These are phyloP conservation scores for Drepana arcuata DNA, from an alignment of 1,140 invertebrate genomes.

Conservation along the genomic window DNA sequence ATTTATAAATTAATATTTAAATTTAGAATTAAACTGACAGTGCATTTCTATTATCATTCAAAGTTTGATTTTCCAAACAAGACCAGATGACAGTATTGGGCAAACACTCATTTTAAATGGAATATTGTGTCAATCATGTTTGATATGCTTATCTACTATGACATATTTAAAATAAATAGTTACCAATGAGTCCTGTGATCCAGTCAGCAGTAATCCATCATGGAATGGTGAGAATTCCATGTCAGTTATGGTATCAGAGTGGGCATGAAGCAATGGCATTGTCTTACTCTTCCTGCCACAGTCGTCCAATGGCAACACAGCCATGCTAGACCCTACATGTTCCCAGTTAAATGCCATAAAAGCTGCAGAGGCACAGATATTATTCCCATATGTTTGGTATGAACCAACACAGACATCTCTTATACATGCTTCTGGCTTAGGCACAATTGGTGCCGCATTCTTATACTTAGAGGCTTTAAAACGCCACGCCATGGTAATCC, in stretches of 20 bases:
- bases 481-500: slow-evolving; percentile 88
- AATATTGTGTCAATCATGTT: no score
- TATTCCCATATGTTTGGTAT: slow-evolving; percentile 94
- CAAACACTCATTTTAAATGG: no score
- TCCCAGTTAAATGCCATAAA: slow-evolving; percentile 97
- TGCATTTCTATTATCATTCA: no score
- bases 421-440: slow-evolving; percentile 92
- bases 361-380: slow-evolving; percentile 91
- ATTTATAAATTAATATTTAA: no score
- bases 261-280: slow-evolving; percentile 87
- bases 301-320: slow-evolving; percentile 87
- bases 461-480: slow-evolving; percentile 98
- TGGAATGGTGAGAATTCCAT: slow-evolving; percentile 96
- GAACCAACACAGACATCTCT: slow-evolving; percentile 91
- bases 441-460: slow-evolving; percentile 94
- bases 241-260: slow-evolving; percentile 93
- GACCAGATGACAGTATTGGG: no score
- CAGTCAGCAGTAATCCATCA: slow-evolving; percentile 90
- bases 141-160: no score
- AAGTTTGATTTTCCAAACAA: no score
- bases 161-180: no score
- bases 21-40: no score
- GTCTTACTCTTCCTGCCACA: slow-evolving; percentile 89
- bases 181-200: slow-evolving; percentile 91
- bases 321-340: slow-evolving; percentile 87